These are phyloP conservation scores for Streblospio benedicti DNA, from an alignment of 1,140 invertebrate genomes.

Conservation along the genomic window DNA sequence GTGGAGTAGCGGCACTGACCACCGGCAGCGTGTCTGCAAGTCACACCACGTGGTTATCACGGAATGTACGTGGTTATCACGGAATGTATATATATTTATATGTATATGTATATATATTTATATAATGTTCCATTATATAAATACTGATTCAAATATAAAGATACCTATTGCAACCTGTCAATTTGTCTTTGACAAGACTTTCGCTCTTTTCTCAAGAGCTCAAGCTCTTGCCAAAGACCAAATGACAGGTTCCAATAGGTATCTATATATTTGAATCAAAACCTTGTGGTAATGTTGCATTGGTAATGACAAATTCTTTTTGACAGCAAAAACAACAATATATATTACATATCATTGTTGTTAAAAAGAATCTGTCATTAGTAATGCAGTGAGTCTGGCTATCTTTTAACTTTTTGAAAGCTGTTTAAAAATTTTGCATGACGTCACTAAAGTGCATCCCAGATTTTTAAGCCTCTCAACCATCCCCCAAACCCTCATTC, in stretches of 20 bases:
- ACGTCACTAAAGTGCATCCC: not conserved
- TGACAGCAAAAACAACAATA: too few relatives aligned
- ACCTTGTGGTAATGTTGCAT: too few relatives aligned
- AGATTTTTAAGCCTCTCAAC: not conserved
- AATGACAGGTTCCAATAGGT: too few relatives aligned
- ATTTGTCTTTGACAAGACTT: not conserved
- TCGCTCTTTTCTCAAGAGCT: too few relatives aligned
- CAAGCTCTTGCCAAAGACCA: too few relatives aligned
- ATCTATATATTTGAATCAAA: too few relatives aligned
- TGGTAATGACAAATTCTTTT: too few relatives aligned
- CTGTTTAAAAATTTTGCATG: not conserved
- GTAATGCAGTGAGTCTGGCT: too few relatives aligned
- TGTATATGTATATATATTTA: not conserved
- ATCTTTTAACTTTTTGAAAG: too few relatives aligned
- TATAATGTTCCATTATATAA: not conserved
- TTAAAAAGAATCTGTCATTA: too few relatives aligned
- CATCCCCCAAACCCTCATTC: too few relatives aligned
- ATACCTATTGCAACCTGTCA: not conserved
- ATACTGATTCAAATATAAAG: not conserved
- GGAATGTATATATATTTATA: not conserved
- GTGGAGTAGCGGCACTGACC: constrained; percentile 34
- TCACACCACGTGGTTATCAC: not conserved
- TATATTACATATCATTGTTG: too few relatives aligned
- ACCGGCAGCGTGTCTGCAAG: constrained; percentile 12
- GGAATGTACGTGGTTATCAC: not conserved